These are phyloP conservation scores for Timandra comae DNA, from an alignment of 2,888 invertebrate species.

Conservation along the genomic window DNA sequence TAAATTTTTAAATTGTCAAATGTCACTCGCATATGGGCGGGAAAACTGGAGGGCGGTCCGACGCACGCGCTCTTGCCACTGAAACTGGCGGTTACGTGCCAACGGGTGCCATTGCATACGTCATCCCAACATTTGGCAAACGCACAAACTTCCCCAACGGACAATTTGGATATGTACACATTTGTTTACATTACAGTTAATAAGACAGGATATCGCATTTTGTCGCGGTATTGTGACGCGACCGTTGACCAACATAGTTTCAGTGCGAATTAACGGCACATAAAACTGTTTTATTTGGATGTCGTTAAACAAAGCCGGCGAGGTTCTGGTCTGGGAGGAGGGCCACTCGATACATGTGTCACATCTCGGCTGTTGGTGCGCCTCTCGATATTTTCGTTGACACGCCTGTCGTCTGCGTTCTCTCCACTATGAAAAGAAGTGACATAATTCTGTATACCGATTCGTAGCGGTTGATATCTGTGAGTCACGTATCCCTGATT, in stretches of 20 bases:
- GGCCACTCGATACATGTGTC: too few relatives aligned
- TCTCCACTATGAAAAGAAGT: conserved; percentile 24
- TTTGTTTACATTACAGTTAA: conserved; percentile 36
- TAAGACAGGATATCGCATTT: conserved; percentile 32
- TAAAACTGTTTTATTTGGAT: conserved; percentile 49
- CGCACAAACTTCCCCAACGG: conserved; percentile 29
- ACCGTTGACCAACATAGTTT: conserved; percentile 24
- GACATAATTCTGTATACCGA: conserved; percentile 23
- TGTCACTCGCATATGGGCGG: conserved; percentile 57
- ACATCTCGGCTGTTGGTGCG: conserved; percentile 4
- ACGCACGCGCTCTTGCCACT: conserved; percentile 60
- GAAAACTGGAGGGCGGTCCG: conserved; percentile 48
- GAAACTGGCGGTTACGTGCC: conserved; percentile 48
- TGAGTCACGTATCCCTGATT: conserved; percentile 22
- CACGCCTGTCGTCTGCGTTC: conserved; percentile 24
- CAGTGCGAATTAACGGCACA: conserved; percentile 35
- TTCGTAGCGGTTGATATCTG: conserved; percentile 12
- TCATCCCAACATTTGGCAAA: conserved; percentile 42
- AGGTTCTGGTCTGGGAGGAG: conserved; percentile 24
- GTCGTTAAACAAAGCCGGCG: conserved; percentile 36
- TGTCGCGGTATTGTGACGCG: conserved; percentile 28
- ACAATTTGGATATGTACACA: conserved; percentile 32
- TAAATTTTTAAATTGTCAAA: conserved; percentile 35
- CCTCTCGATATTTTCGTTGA: conserved; percentile 27
- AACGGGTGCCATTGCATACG: conserved; percentile 29